Evolutionary conservation across 2,797 vertebrate genomes (phyloP).

Genomic region (Esox lucius): DNA sequence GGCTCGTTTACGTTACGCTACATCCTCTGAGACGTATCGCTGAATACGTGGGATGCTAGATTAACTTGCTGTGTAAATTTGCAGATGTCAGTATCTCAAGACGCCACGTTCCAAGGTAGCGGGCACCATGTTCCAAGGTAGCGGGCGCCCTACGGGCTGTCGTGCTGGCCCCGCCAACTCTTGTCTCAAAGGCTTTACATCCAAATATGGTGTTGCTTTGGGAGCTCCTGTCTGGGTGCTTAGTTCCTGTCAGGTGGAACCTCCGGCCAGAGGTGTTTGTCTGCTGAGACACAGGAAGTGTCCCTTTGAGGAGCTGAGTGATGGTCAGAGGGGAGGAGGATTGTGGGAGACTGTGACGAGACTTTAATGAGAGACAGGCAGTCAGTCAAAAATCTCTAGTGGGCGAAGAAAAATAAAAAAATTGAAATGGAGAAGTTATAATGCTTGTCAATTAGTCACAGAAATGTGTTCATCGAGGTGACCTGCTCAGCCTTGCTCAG

Average conservation of each 20-base stretch:
- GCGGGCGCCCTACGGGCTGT: no score
- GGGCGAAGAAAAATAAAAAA: no score
- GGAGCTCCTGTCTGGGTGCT: conserved; percentile 55
- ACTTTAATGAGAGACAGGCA: background rate
- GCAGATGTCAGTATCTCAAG: no score
- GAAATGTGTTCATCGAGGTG: background rate
- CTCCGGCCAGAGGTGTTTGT: conserved; percentile 18
- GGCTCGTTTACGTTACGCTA: no score
- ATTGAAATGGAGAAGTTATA: no score
- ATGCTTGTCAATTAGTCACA: background rate
- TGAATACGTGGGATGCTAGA: no score
- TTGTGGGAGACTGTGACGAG: background rate
- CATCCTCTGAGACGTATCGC: no score
- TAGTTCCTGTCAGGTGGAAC: conserved; percentile 48
- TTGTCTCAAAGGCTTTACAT: conserved; percentile 43
- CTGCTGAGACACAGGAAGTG: conserved; percentile 2
- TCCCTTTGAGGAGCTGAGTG: no score
- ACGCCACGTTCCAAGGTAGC: no score
- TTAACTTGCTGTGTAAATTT: no score
- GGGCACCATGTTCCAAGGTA: no score
- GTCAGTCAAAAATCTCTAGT: background rate
- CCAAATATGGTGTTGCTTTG: conserved; percentile 55
- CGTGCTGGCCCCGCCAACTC: conserved; percentile 43
- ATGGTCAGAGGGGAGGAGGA: background rate
- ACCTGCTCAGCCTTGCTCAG: background rate